Evolutionary conservation across 2,797 vertebrate species (phyloP).

Genomic region (Acanthornis magna): DNA sequence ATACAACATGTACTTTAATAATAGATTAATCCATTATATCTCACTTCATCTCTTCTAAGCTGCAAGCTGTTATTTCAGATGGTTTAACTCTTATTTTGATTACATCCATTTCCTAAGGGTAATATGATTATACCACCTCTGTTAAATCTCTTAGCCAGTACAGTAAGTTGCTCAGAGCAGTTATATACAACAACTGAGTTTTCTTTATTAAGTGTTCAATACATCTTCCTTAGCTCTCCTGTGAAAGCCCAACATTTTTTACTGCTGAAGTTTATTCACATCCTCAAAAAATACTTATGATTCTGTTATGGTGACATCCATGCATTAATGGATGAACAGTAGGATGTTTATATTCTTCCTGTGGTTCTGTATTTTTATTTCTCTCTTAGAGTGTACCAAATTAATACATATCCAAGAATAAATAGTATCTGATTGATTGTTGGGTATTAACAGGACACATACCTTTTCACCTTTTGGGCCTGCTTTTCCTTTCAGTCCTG

Average conservation of each 20-base stretch:
- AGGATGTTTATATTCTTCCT: not conserved
- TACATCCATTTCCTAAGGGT: not conserved
- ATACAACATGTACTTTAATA: not conserved
- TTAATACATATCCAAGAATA: not conserved
- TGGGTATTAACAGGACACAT: not conserved
- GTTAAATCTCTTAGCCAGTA: not conserved
- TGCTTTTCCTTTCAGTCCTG: conserved; percentile 77
- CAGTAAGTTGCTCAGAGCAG: not conserved
- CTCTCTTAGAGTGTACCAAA: not conserved
- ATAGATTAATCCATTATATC: not conserved
- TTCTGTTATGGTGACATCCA: not conserved
- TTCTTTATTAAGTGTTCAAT: not conserved
- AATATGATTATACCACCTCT: not conserved
- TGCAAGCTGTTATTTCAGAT: not conserved
- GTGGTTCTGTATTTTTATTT: not conserved
- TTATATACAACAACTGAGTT: not conserved
- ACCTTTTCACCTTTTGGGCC: conserved; percentile 85
- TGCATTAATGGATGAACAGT: not conserved
- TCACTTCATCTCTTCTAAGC: not conserved
- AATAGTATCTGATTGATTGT: not conserved
- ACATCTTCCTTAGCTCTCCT: not conserved
- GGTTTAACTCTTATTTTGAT: not conserved
- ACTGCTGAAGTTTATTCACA: not conserved
- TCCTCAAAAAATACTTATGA: not conserved
- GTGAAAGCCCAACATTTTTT: not conserved